Conservation (phyloP, 2,797 vertebrate species). For the Typhlichthys subterraneus region DNA sequence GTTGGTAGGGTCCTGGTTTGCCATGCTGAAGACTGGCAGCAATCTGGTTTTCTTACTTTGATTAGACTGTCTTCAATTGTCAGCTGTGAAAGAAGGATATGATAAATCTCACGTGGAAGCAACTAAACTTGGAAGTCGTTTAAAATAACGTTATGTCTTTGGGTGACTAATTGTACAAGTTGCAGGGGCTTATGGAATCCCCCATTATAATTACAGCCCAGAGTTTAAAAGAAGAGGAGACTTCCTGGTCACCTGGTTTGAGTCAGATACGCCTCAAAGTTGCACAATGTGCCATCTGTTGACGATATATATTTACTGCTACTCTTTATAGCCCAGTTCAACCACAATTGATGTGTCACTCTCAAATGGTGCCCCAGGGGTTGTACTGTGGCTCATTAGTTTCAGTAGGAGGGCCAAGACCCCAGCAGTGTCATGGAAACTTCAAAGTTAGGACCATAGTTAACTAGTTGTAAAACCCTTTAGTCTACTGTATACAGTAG, state of each 20-base stretch:
- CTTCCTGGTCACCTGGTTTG: slow-evolving; percentile 35
- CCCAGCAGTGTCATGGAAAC: slow-evolving; percentile 14
- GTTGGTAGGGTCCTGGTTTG: slow-evolving; percentile 61
- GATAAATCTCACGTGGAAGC: slow-evolving; percentile 18
- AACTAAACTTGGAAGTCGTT: neutral
- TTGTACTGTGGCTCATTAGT: neutral
- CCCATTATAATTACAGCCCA: slow-evolving; percentile 39
- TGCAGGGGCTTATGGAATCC: neutral
- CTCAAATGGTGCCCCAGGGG: slow-evolving; percentile 28
- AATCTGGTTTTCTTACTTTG: neutral
- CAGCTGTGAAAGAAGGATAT: slow-evolving; percentile 28
- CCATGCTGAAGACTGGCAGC: slow-evolving; percentile 53
- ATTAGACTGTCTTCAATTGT: neutral
- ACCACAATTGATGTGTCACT: slow-evolving; percentile 38
- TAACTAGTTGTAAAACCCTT: neutral
- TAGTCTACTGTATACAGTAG: too few relatives aligned
- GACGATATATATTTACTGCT: slow-evolving; percentile 1
- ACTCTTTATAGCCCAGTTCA: slow-evolving; percentile 11
- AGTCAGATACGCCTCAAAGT: slow-evolving; percentile 53
- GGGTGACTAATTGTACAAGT: slow-evolving; percentile 5
- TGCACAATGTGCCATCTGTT: slow-evolving; percentile 4
- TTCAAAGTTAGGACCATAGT: slow-evolving; percentile 1
- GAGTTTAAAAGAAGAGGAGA: neutral
- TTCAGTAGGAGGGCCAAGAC: neutral
- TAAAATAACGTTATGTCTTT: slow-evolving; percentile 23